phyloP scores from a whole-genome alignment of 2,888 invertebrate species.

The Eupithecia centaureata region DNA sequence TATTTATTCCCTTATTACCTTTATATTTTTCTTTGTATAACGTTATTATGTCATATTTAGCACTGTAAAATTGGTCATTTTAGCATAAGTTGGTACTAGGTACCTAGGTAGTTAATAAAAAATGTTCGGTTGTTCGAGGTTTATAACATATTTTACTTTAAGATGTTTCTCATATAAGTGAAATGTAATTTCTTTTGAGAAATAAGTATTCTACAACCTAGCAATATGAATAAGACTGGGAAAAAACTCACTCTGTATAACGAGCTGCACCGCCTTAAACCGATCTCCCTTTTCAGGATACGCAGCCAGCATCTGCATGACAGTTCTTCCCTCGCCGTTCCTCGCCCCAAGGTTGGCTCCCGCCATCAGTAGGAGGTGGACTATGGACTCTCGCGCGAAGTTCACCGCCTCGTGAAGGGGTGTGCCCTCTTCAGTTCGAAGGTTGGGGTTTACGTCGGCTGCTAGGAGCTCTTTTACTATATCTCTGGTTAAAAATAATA shows the following conservation, averaged over 20 bases:
- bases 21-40: too few species aligned
- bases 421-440: constrained; percentile 93
- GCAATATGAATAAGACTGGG: too few species aligned
- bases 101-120: too few species aligned
- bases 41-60: too few species aligned
- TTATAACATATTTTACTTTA: too few species aligned
- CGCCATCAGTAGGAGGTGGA: constrained; percentile 90
- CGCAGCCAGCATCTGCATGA: constrained; percentile 92
- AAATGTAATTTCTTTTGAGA: too few species aligned
- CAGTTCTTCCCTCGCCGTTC: constrained; percentile 92
- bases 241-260: constrained; percentile 83
- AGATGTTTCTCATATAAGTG: too few species aligned
- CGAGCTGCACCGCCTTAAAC: constrained; percentile 92
- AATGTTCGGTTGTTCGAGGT: too few species aligned
- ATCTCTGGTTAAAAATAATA: constrained; percentile 75
- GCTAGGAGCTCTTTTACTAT: constrained; percentile 92
- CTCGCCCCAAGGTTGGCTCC: constrained; percentile 92
- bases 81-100: too few species aligned
- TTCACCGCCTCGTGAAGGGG: constrained; percentile 97
- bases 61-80: too few species aligned
- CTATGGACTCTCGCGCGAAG: constrained; percentile 95
- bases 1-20: too few species aligned
- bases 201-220: too few species aligned
- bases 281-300: constrained; percentile 90
- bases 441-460: constrained; percentile 94